These are phyloP conservation scores for Sander vitreus DNA, from an alignment of 2,113 vertebrate genomes.

Conservation along the genomic window DNA sequence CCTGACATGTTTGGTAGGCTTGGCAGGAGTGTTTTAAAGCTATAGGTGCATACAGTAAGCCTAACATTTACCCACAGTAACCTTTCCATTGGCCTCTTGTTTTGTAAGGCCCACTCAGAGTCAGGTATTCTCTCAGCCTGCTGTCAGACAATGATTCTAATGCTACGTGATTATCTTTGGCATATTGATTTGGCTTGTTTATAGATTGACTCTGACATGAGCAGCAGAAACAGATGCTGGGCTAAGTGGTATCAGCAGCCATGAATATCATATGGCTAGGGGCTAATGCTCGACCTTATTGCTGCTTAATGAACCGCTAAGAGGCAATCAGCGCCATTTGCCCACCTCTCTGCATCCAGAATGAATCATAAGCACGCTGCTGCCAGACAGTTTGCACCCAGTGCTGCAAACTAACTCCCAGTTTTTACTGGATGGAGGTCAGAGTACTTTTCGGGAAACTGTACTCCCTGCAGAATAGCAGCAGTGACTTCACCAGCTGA, in stretches of 20 bases:
- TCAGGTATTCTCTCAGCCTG: neutral
- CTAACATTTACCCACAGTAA: conserved; percentile 19
- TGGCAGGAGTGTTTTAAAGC: neutral
- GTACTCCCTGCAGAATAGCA: conserved; percentile 40
- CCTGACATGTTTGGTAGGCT: neutral
- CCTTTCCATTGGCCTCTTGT: conserved; percentile 12
- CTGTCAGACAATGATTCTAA: conserved; percentile 44
- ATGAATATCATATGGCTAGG: conserved; percentile 70
- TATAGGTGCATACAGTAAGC: neutral
- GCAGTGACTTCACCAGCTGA: conserved; percentile 37
- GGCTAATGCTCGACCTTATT: conserved; percentile 71
- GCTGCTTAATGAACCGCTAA: conserved; percentile 77
- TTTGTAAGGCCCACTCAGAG: conserved; percentile 10
- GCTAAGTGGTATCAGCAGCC: conserved; percentile 78
- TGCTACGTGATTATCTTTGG: conserved; percentile 55
- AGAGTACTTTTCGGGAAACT: conserved; percentile 41
- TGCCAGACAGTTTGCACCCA: conserved; percentile 30
- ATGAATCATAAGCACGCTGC: conserved; percentile 46
- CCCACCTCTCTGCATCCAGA: conserved; percentile 51
- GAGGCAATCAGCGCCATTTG: conserved; percentile 68
- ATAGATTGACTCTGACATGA: conserved; percentile 54
- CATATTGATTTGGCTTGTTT: conserved; percentile 72
- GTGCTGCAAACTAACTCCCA: conserved; percentile 31
- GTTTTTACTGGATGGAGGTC: conserved; percentile 45
- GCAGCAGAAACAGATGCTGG: conserved; percentile 68